Evolutionary conservation across 2,888 invertebrate genomes (phyloP).

Genomic region (Volucella inflata): DNA sequence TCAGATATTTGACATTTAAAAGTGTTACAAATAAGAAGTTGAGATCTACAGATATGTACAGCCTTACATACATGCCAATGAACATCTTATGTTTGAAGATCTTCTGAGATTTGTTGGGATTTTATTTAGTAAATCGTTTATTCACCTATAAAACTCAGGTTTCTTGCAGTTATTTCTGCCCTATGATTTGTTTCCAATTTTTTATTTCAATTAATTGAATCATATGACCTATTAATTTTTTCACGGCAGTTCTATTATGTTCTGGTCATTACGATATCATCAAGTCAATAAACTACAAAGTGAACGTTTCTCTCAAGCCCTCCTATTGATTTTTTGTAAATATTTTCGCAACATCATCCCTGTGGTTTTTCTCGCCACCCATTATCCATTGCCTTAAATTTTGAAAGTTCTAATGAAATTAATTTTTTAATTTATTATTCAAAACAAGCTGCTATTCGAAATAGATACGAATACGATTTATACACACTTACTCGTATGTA

Average conservation of each 20-base stretch:
- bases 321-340: conserved; percentile 33
- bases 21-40: too few species aligned
- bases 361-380: neutral
- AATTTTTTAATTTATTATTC: conserved; percentile 31
- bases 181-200: too few species aligned
- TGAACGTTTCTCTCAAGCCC: neutral
- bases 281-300: conserved; percentile 30
- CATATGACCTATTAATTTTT: neutral
- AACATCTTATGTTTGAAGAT: too few species aligned
- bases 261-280: conserved; percentile 1
- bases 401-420: conserved; percentile 3
- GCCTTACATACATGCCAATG: too few species aligned
- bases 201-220: neutral
- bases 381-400: neutral
- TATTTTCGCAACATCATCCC: conserved; percentile 19
- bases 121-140: too few species aligned
- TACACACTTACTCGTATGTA: too few species aligned
- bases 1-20: too few species aligned
- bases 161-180: too few species aligned
- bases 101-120: too few species aligned
- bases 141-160: too few species aligned
- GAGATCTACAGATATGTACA: too few species aligned
- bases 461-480: too few species aligned
- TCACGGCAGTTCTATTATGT: neutral
- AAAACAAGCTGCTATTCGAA: neutral